Conservation (phyloP, 2,797 vertebrate species). For the Sebastolobus alascanus region DNA sequence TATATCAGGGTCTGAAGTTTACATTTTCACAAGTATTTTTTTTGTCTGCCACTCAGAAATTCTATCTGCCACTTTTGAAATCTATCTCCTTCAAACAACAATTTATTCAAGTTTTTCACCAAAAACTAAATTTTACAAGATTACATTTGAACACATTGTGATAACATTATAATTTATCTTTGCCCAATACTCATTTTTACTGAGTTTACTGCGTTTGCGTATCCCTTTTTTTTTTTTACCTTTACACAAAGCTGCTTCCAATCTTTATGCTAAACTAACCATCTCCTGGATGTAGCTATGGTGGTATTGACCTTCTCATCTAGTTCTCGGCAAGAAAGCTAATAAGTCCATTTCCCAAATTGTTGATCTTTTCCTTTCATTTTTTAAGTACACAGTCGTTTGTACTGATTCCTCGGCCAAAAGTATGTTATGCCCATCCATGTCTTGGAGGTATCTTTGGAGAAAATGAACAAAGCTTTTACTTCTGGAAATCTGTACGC, state of each 20-base stretch:
- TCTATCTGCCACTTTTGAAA: too few relatives aligned
- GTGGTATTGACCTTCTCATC: neutral
- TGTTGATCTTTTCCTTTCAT: neutral
- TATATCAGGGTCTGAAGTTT: too few relatives aligned
- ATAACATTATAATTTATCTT: too few relatives aligned
- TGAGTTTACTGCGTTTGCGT: too few relatives aligned
- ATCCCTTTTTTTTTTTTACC: neutral
- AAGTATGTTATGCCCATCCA: neutral
- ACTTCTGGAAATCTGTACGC: neutral
- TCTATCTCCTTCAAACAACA: too few relatives aligned
- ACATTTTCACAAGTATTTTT: too few relatives aligned
- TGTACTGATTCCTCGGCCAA: neutral
- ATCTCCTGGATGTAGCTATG: neutral
- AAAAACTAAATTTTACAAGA: too few relatives aligned
- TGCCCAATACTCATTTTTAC: too few relatives aligned
- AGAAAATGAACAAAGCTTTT: neutral
- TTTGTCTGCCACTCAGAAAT: too few relatives aligned
- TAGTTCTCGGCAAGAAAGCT: neutral
- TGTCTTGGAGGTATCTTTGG: neutral
- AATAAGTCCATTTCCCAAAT: neutral
- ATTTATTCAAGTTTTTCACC: too few relatives aligned
- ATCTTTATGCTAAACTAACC: neutral
- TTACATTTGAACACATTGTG: too few relatives aligned
- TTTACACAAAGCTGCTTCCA: neutral
- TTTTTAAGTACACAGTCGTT: neutral